Evolutionary conservation across 2,888 invertebrate genomes (phyloP).

Genomic region (Idaea dimidiata): DNA sequence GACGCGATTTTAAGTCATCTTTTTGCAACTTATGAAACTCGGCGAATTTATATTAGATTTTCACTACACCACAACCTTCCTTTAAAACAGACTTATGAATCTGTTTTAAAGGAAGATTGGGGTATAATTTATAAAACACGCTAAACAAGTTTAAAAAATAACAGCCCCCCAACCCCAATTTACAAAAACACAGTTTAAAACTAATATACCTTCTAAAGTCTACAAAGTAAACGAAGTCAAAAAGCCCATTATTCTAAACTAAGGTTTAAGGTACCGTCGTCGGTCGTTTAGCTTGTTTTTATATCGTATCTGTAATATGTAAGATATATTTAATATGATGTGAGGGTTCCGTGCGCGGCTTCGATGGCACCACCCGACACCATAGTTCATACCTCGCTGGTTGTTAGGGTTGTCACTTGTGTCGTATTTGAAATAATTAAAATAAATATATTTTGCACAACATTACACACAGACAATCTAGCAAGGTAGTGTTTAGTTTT

Average conservation of each 20-base stretch:
- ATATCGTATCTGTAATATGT: neutral
- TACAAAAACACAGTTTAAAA: neutral
- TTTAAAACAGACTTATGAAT: no score
- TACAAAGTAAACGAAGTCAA: neutral
- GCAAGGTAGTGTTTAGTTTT: no score
- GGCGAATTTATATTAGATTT: no score
- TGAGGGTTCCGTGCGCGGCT: constrained; percentile 22
- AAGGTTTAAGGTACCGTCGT: neutral
- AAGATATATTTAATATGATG: constrained; percentile 1
- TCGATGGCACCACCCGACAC: constrained; percentile 50
- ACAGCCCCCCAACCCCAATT: neutral
- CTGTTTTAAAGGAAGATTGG: no score
- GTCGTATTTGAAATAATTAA: no score
- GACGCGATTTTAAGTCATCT: no score
- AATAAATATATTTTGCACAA: no score
- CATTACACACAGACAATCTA: no score
- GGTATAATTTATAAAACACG: neutral
- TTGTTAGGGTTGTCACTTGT: neutral
- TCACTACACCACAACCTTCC: no score
- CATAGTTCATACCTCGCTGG: constrained; percentile 41
- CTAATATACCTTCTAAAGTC: neutral
- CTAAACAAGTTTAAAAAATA: neutral
- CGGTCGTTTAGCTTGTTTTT: neutral
- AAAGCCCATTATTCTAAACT: neutral
- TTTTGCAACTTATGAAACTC: no score